Base-by-base conservation (phyloP, 2,113 vertebrate species). In the Cervus canadensis region DNA sequence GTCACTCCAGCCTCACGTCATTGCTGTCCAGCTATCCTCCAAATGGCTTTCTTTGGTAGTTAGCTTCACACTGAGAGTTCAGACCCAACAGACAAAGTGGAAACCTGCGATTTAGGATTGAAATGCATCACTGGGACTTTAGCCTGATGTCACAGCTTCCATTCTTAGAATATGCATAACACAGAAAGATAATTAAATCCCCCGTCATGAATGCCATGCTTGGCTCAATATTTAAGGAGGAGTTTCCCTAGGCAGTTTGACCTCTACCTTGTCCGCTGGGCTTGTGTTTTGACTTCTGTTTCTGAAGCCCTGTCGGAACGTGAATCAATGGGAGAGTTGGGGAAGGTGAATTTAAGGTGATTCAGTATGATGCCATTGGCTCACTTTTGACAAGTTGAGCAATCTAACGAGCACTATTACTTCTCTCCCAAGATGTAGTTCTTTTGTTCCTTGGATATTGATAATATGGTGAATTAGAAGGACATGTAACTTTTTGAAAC, bases 111-210 rank as follows among this genome's bases (percentile, higher is more conserved):
- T 89, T 85, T 97, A 89, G 56, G 83, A 95, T 48, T 62, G 94
- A 98, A 76, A 93, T 92, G 26, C 64, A 71, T 57, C 33, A 1
- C 48, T 88, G 45, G 57, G 57, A 43, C 21, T 89, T 62, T 85
- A 6, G 28, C 85, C 57, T 96, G 85, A 87, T 94, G 89, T 79
- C 81, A 84, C 1, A 1, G 5, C 54, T 95, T 96, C 87, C 76
- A 96, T 91, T 15, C 13, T 89, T 84, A 96, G 96, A 96, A 97
- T 95, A 88, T 25, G 57, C 1, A 91, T 94, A 94, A 79, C 79
- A 62, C 30, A 12, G 54, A 96, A 79, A 97, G 33, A n/a, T 97
- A 98, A 97, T 36, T 83, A 91, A n/a, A 64, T 88, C 97, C 79
- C 81, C 54, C 0, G 5, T 97, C 76, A 30, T 30, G 92, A 8